Conservation (phyloP, 2,113 vertebrate species). For the Nestor notabilis region DNA sequence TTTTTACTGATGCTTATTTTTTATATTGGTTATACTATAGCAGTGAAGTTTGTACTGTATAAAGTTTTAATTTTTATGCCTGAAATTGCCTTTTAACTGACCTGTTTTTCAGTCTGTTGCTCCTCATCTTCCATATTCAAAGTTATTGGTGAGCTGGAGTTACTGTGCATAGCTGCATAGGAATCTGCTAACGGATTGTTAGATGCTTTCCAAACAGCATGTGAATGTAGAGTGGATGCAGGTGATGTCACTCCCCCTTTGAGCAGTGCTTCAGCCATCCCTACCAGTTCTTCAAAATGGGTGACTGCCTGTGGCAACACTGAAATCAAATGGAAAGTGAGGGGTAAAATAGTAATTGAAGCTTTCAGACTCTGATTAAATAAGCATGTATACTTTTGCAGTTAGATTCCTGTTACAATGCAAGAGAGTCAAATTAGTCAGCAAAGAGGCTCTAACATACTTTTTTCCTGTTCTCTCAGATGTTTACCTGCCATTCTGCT, state of each 20-base stretch:
- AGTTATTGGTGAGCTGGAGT: conserved; percentile 66
- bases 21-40: not conserved
- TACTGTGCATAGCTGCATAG: conserved; percentile 59
- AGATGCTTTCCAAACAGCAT: conserved; percentile 67
- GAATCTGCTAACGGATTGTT: conserved; percentile 68
- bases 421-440: not conserved
- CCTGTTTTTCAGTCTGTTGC: conserved; percentile 68
- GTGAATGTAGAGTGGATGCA: conserved; percentile 17
- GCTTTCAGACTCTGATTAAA: not conserved
- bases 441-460: not conserved
- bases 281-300: conserved; percentile 76
- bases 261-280: conserved; percentile 73
- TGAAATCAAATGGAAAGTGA: conserved; percentile 25
- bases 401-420: not conserved
- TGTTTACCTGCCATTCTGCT: not conserved
- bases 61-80: not conserved
- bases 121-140: conserved; percentile 70
- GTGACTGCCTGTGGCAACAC: conserved; percentile 77
- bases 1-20: not conserved
- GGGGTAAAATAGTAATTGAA: not conserved
- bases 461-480: not conserved
- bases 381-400: not conserved
- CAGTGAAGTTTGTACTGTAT: not conserved
- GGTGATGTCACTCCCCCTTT: conserved; percentile 66
- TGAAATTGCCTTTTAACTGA: conserved; percentile 27